phyloP scores from a whole-genome alignment of 2,888 invertebrate genomes.

The Drosophila siamana region DNA sequence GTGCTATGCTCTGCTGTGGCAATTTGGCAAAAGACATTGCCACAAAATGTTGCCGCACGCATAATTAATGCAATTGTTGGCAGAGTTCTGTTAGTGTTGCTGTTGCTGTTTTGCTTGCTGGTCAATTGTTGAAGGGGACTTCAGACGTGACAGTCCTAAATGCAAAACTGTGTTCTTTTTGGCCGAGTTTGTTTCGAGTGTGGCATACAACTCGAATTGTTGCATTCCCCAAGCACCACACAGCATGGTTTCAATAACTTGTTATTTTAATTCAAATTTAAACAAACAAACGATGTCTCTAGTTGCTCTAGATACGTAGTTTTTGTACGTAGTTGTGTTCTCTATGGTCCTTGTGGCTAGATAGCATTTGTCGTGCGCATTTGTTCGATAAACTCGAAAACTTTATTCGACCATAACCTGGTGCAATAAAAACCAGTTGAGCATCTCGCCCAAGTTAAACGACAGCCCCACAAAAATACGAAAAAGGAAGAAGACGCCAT shows the following conservation, averaged over 20 bases:
- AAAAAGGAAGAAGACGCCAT: not conserved
- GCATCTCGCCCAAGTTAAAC: conserved; percentile 61
- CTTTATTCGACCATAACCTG: conserved; percentile 62
- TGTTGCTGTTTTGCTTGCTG: conserved; percentile 29
- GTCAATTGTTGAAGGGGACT: conserved; percentile 37
- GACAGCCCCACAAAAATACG: conserved; percentile 10
- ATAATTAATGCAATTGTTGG: conserved; percentile 79
- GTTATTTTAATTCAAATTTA: conserved; percentile 7
- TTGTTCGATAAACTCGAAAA: conserved; percentile 31
- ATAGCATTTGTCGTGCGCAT: not conserved
- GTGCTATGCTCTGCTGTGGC: conserved; percentile 42
- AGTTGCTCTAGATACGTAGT: too few relatives aligned
- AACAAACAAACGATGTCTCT: not conserved
- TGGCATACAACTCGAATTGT: conserved; percentile 1
- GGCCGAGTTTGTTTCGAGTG: not conserved
- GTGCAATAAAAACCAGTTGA: conserved; percentile 71
- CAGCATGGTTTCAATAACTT: conserved; percentile 30
- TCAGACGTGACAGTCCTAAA: conserved; percentile 28
- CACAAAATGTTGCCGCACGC: conserved; percentile 66
- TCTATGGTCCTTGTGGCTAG: not conserved
- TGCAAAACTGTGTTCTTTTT: conserved; percentile 47
- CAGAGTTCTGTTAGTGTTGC: too few relatives aligned
- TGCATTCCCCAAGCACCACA: conserved; percentile 18
- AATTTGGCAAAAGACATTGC: conserved; percentile 64
- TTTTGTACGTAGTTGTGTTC: too few relatives aligned